Percentiles rank a stretch among this genome's conserved stretches.
These are phyloP conservation scores for Rana temporaria DNA, from an alignment of 2,113 vertebrate species.

Conservation along the genomic window DNA sequence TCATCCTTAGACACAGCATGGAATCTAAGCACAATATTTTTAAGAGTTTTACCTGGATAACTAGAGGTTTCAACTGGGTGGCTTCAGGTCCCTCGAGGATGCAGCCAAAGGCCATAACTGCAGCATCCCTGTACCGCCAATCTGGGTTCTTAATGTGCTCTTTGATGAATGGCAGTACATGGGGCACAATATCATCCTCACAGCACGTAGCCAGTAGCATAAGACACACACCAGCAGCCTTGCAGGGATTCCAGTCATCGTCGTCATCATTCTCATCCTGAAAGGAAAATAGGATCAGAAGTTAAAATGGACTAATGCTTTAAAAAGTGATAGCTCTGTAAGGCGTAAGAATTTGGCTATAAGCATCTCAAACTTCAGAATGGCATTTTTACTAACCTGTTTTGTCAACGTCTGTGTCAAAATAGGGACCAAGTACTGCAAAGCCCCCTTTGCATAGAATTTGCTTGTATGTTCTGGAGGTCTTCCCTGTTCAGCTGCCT, in stretches of 20 bases:
- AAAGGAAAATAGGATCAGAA: background rate
- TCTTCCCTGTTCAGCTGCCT: constrained; percentile 96
- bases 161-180: constrained; percentile 97
- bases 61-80: constrained; percentile 94
- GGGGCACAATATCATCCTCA: constrained; percentile 95
- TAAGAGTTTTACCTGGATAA: constrained; percentile 82
- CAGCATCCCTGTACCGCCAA: constrained; percentile 95
- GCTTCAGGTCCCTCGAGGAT: constrained; percentile 96
- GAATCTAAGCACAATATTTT: too few relatives aligned
- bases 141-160: constrained; percentile 94
- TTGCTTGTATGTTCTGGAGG: constrained; percentile 99
- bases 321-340: accelerated
- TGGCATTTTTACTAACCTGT: constrained; percentile 76
- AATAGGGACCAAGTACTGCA: constrained; percentile 97
- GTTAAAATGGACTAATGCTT: background rate
- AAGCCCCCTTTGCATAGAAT: constrained; percentile 96
- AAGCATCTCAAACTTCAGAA: too few relatives aligned
- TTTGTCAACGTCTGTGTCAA: constrained; percentile 96
- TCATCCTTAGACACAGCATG: constrained; percentile 31
- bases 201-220: constrained; percentile 98
- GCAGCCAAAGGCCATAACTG: constrained; percentile 96
- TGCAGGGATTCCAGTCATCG: constrained; percentile 98
- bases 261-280: constrained; percentile 97
- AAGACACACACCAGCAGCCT: constrained; percentile 94
- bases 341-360: accelerated